Evolutionary conservation across 1,140 invertebrate species (phyloP), one percentile per base, ranked within the genome.

Genomic region (Papilio dardanus): DNA sequence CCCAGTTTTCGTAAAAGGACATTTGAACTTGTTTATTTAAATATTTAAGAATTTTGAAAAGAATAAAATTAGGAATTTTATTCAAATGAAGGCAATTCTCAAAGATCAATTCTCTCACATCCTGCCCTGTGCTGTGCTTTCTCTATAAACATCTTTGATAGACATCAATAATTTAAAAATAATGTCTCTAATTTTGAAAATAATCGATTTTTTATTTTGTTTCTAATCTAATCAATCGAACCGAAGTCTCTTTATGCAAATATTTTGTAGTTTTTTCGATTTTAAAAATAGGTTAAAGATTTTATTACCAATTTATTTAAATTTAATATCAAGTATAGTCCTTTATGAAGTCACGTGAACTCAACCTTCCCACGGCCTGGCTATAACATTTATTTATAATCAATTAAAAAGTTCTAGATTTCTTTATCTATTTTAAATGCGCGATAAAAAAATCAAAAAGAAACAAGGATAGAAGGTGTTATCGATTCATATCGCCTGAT

Each of bases 11-110:
- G 12, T 30, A 28, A 62, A 62, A 62, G 54, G 24, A 62, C 54
- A 28, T 12, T 24, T 16, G 54, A 30, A 62, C 24, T 62, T 62
- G 54, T 62, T 62, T 62, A 62, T 62, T 62, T 62, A 62, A 62
- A 62, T 62, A 62, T 14, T 24, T 24, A 62, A 24, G 24, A 21
- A 21, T 62, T 16, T 62, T 62, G n/a, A n/a, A n/a, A n/a, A 62
- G 10, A 62, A 62, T 62, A 1, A 62, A 30, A 62, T 28, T 4
- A 30, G 10, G 21, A 30, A 16, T 28, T 62, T 62, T 62, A 62
- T 62, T 62, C 24, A 62, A 62, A 62, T 28, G 8, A 30, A 30
- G 54, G 54, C 54, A 12, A 28, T 28, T 62, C 24, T 30, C 21
- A 62, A 62, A 62, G 7, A 14, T 62, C 21, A 10, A 28, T 62